Percentiles rank a stretch among this genome's conserved stretches.
Conservation (phyloP, 2,113 vertebrate genomes). For the Podilymbus podiceps region DNA sequence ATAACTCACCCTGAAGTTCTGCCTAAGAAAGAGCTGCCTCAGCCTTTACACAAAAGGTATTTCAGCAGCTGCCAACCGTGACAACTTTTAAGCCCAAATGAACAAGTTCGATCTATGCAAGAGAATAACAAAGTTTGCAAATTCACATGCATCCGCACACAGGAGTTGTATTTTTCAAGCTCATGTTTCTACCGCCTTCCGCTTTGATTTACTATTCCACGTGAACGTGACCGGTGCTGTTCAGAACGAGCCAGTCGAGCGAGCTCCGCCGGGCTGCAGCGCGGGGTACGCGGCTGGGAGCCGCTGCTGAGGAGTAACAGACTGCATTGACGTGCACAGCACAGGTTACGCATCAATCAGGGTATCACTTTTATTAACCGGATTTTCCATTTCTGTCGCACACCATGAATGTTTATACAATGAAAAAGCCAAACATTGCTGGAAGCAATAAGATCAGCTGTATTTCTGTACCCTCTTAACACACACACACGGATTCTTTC, state of each 20-base stretch:
- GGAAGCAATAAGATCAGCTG: constrained; percentile 65
- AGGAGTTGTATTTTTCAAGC: no score
- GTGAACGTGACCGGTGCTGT: fast-evolving
- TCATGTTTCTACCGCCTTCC: neutral
- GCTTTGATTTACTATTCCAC: fast-evolving
- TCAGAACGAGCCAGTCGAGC: neutral
- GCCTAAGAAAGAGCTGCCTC: neutral
- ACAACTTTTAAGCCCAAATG: neutral
- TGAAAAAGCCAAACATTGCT: constrained; percentile 68
- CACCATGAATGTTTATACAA: constrained; percentile 70
- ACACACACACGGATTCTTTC: neutral
- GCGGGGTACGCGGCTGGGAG: no score
- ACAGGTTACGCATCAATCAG: constrained; percentile 47
- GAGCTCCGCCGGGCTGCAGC: no score
- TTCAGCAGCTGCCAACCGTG: no score
- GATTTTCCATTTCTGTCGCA: constrained; percentile 69
- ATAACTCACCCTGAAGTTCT: neutral
- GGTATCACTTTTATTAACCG: constrained; percentile 75
- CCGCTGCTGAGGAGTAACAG: neutral
- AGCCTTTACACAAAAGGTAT: neutral
- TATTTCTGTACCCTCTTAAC: constrained; percentile 68
- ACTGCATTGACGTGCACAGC: neutral
- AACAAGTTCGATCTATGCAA: fast-evolving
- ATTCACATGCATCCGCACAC: fast-evolving
- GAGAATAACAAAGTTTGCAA: neutral